Evolutionary conservation across 2,797 vertebrate species (phyloP).

Genomic region (Erithacus rubecula): DNA sequence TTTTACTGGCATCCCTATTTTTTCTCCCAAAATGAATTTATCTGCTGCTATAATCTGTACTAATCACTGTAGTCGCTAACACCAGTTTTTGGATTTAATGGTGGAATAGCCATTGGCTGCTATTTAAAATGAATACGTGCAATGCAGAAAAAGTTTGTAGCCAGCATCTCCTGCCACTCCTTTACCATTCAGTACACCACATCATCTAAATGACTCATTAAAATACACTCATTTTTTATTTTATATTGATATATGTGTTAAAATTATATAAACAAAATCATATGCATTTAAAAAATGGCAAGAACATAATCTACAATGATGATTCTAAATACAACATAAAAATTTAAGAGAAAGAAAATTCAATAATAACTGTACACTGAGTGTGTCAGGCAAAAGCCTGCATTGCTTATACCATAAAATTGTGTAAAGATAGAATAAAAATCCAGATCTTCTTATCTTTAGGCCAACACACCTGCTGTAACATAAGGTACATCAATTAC

Average conservation of each 20-base stretch:
- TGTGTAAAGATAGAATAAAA: neutral
- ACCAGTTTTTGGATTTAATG: neutral
- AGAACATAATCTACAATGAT: neutral
- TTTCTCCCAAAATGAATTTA: neutral
- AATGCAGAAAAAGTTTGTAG: neutral
- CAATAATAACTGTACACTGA: neutral
- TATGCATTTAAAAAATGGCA: neutral
- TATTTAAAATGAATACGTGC: neutral
- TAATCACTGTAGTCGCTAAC: neutral
- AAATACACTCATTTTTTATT: neutral
- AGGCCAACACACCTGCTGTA: neutral
- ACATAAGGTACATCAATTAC: neutral
- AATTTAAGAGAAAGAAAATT: neutral
- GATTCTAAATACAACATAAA: neutral
- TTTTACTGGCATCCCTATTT: neutral
- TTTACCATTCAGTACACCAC: neutral
- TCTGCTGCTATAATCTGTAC: neutral
- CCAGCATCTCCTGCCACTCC: neutral
- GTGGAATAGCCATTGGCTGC: neutral
- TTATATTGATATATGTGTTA: neutral
- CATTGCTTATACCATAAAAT: neutral
- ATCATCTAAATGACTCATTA: neutral
- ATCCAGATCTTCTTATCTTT: neutral
- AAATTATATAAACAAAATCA: neutral
- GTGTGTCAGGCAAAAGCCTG: neutral